These are phyloP conservation scores for Acanthosepion esculentum DNA, from an alignment of 2,888 invertebrate species.

Conservation along the genomic window DNA sequence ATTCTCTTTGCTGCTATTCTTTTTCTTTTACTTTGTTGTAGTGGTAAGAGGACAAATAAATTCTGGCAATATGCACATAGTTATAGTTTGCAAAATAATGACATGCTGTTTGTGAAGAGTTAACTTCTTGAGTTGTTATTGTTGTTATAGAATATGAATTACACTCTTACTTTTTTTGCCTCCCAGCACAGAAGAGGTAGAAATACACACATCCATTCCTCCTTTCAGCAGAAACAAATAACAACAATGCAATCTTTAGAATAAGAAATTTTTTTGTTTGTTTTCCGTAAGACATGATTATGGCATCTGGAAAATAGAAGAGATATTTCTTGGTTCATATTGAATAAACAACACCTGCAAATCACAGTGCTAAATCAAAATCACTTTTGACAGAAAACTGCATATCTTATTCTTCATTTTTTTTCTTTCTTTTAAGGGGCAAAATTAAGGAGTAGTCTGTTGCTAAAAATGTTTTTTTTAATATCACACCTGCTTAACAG, in stretches of 20 bases:
- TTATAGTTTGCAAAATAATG: conserved; percentile 9
- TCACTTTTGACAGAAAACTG: not conserved
- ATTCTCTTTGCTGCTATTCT: not conserved
- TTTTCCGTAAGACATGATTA: not conserved
- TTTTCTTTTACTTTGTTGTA: not conserved
- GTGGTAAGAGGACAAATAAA: not conserved
- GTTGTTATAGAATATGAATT: conserved; percentile 33
- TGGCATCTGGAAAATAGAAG: conserved; percentile 33
- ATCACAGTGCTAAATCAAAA: not conserved
- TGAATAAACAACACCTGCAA: conserved; percentile 1
- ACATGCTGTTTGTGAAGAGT: not conserved
- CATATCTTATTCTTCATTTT: not conserved
- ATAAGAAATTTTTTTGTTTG: not conserved
- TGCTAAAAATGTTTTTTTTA: not conserved
- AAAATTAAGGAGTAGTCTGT: not conserved
- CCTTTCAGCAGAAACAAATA: not conserved
- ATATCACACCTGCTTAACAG: not conserved
- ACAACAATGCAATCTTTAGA: not conserved
- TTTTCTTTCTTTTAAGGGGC: not conserved
- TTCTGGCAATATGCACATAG: not conserved
- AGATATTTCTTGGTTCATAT: not conserved
- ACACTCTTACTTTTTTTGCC: not conserved
- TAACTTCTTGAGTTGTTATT: not conserved
- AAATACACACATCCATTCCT: not conserved
- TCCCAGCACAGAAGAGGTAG: not conserved